Percentiles rank a stretch among this genome's conserved stretches.
These are phyloP conservation scores for Phenganax stokvisi DNA, from an alignment of 92 coral and sea anemone genomes.

Conservation along the genomic window DNA sequence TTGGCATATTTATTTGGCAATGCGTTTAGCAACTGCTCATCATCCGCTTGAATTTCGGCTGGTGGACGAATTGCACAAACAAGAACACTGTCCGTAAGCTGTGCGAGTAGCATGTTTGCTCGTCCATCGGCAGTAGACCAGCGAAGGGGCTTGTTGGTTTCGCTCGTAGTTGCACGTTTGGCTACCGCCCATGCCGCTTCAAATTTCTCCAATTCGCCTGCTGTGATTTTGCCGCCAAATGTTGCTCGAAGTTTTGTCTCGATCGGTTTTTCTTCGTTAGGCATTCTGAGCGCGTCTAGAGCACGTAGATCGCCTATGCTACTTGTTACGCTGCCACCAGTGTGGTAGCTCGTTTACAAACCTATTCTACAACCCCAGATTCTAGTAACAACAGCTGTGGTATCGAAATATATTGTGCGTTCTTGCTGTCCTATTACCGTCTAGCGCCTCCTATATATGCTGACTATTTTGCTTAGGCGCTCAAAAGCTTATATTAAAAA, in stretches of 20 bases:
- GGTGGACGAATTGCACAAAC: neutral
- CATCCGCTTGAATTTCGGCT: conserved; percentile 1
- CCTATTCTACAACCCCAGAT: too few relatives aligned
- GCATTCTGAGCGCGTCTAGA: neutral
- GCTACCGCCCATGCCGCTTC: neutral
- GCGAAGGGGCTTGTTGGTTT: neutral
- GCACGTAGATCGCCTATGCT: too few relatives aligned
- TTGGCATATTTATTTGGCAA: neutral
- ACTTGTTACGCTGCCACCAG: too few relatives aligned
- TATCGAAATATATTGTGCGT: too few relatives aligned
- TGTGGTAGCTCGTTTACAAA: too few relatives aligned
- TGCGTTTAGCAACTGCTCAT: neutral
- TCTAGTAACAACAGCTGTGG: too few relatives aligned
- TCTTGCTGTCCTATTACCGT: too few relatives aligned
- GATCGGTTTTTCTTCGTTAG: conserved; percentile 15
- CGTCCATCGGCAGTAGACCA: neutral
- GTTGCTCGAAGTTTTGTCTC: neutral
- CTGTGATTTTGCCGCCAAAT: neutral
- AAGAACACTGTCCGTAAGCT: neutral
- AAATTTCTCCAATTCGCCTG: neutral
- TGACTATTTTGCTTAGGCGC: too few relatives aligned
- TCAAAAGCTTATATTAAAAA: too few relatives aligned
- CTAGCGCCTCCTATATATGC: too few relatives aligned
- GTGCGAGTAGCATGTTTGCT: neutral
- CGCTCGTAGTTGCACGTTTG: neutral